A percentile compares a stretch with the other conserved stretches of the same genome.
Evolutionary conservation across 2,888 invertebrate genomes (phyloP).

Genomic region (Portevinia maculata): DNA sequence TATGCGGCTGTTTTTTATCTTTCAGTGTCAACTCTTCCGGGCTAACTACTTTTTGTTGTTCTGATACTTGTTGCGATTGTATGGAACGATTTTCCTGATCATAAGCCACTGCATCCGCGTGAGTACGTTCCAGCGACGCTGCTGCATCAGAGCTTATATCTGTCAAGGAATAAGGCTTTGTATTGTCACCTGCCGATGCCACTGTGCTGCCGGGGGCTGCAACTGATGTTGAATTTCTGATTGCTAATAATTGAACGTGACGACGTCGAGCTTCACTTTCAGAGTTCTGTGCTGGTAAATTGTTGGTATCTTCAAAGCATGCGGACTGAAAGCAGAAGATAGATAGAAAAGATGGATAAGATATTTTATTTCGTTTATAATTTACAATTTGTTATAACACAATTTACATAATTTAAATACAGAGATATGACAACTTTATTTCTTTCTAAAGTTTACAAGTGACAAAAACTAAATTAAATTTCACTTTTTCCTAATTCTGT

Average conservation of each 20-base stretch:
- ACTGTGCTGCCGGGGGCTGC: neutral
- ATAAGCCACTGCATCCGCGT: constrained; percentile 68
- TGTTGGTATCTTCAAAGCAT: constrained; percentile 80
- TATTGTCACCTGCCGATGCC: neutral
- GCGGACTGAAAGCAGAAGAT: constrained; percentile 79
- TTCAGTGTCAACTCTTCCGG: constrained; percentile 78
- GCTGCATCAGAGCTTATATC: constrained; percentile 40
- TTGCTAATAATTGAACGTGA: constrained; percentile 66
- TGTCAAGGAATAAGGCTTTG: constrained; percentile 30
- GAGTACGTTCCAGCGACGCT: constrained; percentile 57
- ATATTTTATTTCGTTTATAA: no score
- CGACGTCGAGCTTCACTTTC: constrained; percentile 80
- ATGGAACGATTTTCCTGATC: constrained; percentile 63
- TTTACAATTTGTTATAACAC: no score
- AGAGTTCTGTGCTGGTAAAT: constrained; percentile 73
- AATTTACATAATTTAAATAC: no score
- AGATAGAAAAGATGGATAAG: neutral
- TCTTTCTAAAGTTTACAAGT: no score
- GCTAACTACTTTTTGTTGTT: constrained; percentile 79
- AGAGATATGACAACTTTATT: no score
- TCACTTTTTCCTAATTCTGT: no score
- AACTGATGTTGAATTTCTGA: constrained; percentile 24
- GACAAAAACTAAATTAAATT: no score
- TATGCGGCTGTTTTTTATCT: constrained; percentile 69
- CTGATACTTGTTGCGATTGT: constrained; percentile 77